Base-by-base conservation (phyloP, 2,797 vertebrate genomes). In the Gymnodraco acuticeps region DNA sequence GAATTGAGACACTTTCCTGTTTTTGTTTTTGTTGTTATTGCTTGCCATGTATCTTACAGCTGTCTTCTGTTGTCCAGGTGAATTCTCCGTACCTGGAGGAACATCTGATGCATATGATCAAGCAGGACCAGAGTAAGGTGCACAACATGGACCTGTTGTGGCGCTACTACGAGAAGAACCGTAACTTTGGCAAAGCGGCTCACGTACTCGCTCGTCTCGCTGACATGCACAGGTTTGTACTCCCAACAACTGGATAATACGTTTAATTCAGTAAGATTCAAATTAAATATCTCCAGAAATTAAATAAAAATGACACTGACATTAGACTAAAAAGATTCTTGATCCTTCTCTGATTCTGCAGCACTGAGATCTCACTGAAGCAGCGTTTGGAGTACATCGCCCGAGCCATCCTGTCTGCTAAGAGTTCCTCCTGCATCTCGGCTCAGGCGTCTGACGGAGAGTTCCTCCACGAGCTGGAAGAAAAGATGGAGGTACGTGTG, bases 121-220 rank as follows among this genome's bases (percentile, higher is more conserved):
- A 97, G 84, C 95, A 97, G 83, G 98, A 99, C 89, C 98, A 98
- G 93, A 99, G 96, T 83, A 98, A 98, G 91, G 97, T 99, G 48
- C 96, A 95, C 75, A 99, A 98, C 15, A 98, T 99, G 97, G 98
- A 99, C 93, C 94, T 99, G 65, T 88, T 99, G 45, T 99, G 98
- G 98, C 93, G 97, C 73, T 99, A 98, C 87, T 99, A 99, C 3
- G 98, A 99, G 90, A 99, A 99, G 93, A 98, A 95, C 75, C 95
- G 97, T 48, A 97, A 94, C 90, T 99, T 99, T 71, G 96, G 97
- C 86, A 98, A 95, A 72, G 98, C 98, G 0, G 97, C 98, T 17
- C 96, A 97, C 5, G 96, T 99, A 0, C 91, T 99, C 66, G 97
- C 98, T 38, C 96, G 96, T 20, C 81, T 99, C 4, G 96, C 98